Evolutionary conservation across 2,113 vertebrate species (phyloP), one percentile per base, ranked within the genome.

Genomic region (Leucosticte australis): DNA sequence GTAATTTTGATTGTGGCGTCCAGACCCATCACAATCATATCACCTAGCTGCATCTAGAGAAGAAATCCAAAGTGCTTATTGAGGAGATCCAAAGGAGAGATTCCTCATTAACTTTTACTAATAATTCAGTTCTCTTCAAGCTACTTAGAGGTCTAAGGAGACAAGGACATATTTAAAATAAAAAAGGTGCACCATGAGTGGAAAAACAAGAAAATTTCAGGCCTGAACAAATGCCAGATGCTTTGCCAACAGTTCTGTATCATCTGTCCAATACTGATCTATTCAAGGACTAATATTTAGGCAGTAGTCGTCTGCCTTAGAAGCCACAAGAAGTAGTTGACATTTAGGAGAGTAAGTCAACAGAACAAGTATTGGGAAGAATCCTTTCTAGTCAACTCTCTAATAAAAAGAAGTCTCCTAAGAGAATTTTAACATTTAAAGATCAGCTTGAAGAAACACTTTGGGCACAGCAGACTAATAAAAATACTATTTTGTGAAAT

Each of bases 381-480:
- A 95, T 89, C 74, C 49, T 70, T 92, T 55, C 60, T 68, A 60
- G 65, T 68, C 60, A 92, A 44, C 8, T 50, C 31, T 74, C 33
- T 83, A 95, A 96, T 95, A 88, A 95, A 95, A 95, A 75, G 42
- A 79, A 78, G 12, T 50, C 79, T 88, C 87, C 52, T 35, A 70
- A 55, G 95, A 93, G 49, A 89, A 60, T 69, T 84, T 73, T 88
- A 90, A 90, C 74, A 94, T 96, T 96, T 97, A 92, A 90, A 94
- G 67, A 91, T 87, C 80, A 89, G 86, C 67, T 95, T 96, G 53
- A 89, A 93, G 76, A 56, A 81, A 83, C 10, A 39, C 31, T 83
- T 77, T 6, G 53, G 69, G 35, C 74, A 83, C 10, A 74, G 79
- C 31, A 90, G 41, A 64, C 31, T 84, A 92, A 90, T 83, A 94